Evolutionary conservation across 1,140 invertebrate species (phyloP).

Genomic region (Conus ventricosus): DNA sequence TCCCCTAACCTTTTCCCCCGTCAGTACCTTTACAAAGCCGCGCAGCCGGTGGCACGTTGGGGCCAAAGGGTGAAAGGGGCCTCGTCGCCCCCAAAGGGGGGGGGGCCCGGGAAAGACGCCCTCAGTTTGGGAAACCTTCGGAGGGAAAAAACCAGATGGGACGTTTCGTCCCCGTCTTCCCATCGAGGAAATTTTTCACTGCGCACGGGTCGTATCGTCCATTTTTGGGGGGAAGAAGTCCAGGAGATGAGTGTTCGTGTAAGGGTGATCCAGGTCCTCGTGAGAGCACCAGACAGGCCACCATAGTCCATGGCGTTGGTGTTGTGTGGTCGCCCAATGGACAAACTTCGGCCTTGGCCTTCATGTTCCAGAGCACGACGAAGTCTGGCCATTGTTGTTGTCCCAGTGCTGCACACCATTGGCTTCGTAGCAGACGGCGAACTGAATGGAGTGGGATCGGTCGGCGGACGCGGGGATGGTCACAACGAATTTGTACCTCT

Average conservation of each 20-base stretch:
- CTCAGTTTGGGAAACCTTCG: too few relatives aligned
- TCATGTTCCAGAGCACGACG: not conserved
- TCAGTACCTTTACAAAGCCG: too few relatives aligned
- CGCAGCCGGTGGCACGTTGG: too few relatives aligned
- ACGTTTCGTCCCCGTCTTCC: too few relatives aligned
- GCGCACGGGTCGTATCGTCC: too few relatives aligned
- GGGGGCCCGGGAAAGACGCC: too few relatives aligned
- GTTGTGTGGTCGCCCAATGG: not conserved
- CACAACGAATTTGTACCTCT: constrained; percentile 93
- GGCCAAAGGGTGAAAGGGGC: too few relatives aligned
- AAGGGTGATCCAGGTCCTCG: not conserved
- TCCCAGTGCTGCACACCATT: not conserved
- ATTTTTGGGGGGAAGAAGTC: too few relatives aligned
- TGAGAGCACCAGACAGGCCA: not conserved
- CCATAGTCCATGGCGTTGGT: not conserved
- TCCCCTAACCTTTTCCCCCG: too few relatives aligned
- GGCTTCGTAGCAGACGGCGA: constrained; percentile 86
- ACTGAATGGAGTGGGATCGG: constrained; percentile 80
- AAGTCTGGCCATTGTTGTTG: not conserved
- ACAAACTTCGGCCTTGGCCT: not conserved
- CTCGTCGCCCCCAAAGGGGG: too few relatives aligned
- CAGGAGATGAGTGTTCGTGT: not conserved
- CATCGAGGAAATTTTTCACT: too few relatives aligned
- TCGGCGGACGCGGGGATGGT: constrained; percentile 80
- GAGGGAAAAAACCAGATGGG: too few relatives aligned